These are phyloP conservation scores for Portevinia maculata DNA, from an alignment of 2,888 invertebrate genomes.

Conservation along the genomic window DNA sequence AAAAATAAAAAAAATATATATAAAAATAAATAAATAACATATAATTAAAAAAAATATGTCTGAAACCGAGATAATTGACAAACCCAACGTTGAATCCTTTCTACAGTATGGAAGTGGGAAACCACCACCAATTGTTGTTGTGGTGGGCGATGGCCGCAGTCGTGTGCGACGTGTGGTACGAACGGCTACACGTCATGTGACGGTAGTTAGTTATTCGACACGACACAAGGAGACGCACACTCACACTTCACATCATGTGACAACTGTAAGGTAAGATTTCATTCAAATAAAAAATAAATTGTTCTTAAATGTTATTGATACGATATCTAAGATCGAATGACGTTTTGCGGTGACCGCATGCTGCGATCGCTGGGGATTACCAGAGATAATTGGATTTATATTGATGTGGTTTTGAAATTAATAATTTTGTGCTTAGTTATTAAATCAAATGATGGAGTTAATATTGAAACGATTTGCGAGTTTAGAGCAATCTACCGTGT, in stretches of 20 bases:
- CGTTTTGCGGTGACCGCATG: slow-evolving; percentile 38
- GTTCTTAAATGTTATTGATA: slow-evolving; percentile 6
- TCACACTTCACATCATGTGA: slow-evolving; percentile 83
- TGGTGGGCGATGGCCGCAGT: slow-evolving; percentile 82
- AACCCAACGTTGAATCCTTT: slow-evolving; percentile 79
- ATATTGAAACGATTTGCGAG: too few species aligned
- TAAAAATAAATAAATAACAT: slow-evolving; percentile 27
- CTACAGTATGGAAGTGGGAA: slow-evolving; percentile 81
- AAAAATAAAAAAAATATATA: slow-evolving; percentile 7
- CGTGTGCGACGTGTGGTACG: slow-evolving; percentile 82
- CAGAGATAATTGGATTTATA: not conserved
- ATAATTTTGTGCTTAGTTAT: too few species aligned
- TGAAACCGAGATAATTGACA: slow-evolving; percentile 78
- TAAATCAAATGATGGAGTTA: too few species aligned
- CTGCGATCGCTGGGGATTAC: slow-evolving; percentile 31
- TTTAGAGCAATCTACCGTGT: too few species aligned
- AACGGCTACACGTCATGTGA: slow-evolving; percentile 82
- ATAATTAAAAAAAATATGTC: slow-evolving; percentile 76
- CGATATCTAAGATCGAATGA: not conserved
- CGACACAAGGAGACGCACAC: slow-evolving; percentile 82
- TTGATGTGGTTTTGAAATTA: too few species aligned
- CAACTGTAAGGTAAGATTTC: slow-evolving; percentile 82
- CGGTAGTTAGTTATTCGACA: slow-evolving; percentile 83
- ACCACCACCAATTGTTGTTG: slow-evolving; percentile 82
- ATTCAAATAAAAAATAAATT: slow-evolving; percentile 10